Percentiles rank a stretch among this genome's conserved stretches.
Conservation (phyloP, 2,113 vertebrate species). For the Sinocyclocheilus anophthalmus region DNA sequence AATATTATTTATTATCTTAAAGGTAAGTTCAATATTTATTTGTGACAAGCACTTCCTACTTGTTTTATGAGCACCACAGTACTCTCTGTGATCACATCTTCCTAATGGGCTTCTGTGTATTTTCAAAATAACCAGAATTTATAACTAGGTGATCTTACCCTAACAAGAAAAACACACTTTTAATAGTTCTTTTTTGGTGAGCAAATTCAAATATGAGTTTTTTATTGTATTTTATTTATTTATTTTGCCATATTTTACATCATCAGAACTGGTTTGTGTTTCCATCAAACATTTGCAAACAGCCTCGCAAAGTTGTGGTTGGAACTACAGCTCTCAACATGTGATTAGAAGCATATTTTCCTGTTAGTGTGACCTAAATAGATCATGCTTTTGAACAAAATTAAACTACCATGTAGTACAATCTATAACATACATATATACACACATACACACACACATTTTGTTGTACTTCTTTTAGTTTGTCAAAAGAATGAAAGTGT, state of each 20-base stretch:
- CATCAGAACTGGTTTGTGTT: too few relatives aligned
- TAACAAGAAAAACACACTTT: neutral
- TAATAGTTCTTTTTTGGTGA: too few relatives aligned
- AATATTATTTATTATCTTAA: neutral
- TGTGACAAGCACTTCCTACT: too few relatives aligned
- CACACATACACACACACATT: neutral
- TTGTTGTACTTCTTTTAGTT: neutral
- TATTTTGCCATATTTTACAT: too few relatives aligned
- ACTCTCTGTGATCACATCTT: neutral
- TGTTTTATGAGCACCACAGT: neutral
- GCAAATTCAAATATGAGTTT: neutral
- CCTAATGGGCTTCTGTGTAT: neutral
- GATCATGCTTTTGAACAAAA: neutral
- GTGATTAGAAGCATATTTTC: too few relatives aligned
- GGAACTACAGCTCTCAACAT: too few relatives aligned
- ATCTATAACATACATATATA: neutral
- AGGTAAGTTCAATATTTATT: neutral
- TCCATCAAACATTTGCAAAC: too few relatives aligned
- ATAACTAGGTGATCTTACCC: neutral
- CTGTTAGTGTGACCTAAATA: neutral
- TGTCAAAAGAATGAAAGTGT: neutral
- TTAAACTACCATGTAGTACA: neutral
- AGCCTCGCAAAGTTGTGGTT: too few relatives aligned
- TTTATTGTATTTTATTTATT: neutral
- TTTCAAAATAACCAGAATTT: neutral